Evolutionary conservation across 2,797 vertebrate genomes (phyloP), one percentile per base, ranked within the genome.

Genomic region (Anguilla obscura): DNA sequence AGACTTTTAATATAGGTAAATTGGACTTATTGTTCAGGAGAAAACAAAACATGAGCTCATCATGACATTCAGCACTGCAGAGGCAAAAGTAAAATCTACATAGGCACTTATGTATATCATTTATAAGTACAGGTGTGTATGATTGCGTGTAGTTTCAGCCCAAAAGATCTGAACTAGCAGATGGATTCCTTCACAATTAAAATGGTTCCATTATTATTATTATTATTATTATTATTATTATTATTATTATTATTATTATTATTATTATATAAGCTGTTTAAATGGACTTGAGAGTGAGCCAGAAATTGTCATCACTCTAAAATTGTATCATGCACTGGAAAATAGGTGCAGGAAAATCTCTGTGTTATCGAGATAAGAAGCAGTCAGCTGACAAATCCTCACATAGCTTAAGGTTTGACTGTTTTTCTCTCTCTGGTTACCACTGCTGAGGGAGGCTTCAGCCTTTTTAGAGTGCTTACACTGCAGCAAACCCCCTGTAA

Each of bases 391-490:
- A 71, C 56, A 60, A 12, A 45, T 60, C 63, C 50, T 33, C n/a
- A 63, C 30, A 24, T 27, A 33, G 10, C 16, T n/a, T 30, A 36
- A 82, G 71, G 10, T 66, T 63, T 27, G 33, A 21, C 52, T 85
- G 84, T 21, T 50, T 82, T 33, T 40, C 52, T 52, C 40, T 48
- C 33, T 52, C 71, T 54, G 27, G 45, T 9, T 83, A 66, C 27
- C 58, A 83, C 74, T 76, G 50, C 33, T 4, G 33, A 79, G 52
- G 84, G 85, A 14, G 74, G 63, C n/a, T 12, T 86, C 58, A 40
- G 30, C 30, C n/a, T 56, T 36, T 48, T 27, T 30, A 33, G 58
- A 63, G 58, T 40, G 14, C 71, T 18, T 85, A 88, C 66, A 79
- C 14, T 33, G 83, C 74, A 56, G 85, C 54, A 60, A 27, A 52